Base-by-base conservation (phyloP, 2,888 invertebrate genomes). In the Megaustenia siamemsis region DNA sequence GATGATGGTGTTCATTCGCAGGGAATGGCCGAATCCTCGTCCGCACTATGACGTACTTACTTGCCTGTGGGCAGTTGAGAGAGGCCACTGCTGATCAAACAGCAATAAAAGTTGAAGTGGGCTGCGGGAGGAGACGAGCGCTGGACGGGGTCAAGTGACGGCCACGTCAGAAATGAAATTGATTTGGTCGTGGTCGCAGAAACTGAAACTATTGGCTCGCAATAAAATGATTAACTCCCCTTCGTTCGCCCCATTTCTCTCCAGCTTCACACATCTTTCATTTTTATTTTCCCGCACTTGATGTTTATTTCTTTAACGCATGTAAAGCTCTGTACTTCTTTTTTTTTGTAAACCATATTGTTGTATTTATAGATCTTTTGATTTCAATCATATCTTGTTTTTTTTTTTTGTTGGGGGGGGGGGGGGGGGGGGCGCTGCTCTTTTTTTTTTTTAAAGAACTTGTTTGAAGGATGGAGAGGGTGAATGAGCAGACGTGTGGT, bases 51-150 rank as follows among this genome's bases (percentile, higher is more conserved):
- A 60, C 77, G 77, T 32, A 24, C 43, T 40, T 63, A 38, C 68
- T 66, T 18, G 79, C 79, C 79, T 24, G 66, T 6, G 43, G 68
- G 79, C 79, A 28, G 66, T 6, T 28, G 68, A 68, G 68, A 28
- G 49, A 24, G 35, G 38, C 77, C 40, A 40, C 28, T 35, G 12
- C 79, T 68, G 79, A 68, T 68, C 68, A 80, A 80, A 80, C 49
- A 80, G 79, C 49, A 80, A 80, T 80, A 80, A 68, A 66, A 45
- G 79, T 63, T 80, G 68, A 80, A 80, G 79, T 80, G 68, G 45
- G 68, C 49, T 32, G 21, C 45, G 40, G 38, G 24, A 38, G 28
- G 32, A 66, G 79, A 68, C 38, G 79, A 35, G n/a, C 63, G 45
- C 43, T 1, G 63, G n/a, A 28, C 49, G 49, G 79, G 79, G 79